Evolutionary conservation across 2,888 invertebrate species (phyloP).

Genomic region (Beris morrisii): DNA sequence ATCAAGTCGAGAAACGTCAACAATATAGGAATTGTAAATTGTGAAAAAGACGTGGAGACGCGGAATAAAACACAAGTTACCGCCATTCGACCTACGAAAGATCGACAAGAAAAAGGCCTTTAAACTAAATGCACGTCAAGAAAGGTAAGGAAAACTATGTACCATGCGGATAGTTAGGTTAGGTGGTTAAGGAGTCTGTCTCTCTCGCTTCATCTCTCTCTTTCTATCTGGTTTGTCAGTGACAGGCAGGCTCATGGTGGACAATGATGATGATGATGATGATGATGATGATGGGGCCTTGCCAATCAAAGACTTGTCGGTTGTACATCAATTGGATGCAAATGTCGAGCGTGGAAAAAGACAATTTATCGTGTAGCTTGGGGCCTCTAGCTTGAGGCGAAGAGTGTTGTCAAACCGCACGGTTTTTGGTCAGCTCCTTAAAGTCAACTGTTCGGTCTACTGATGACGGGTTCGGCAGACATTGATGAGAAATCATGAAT

Average conservation of each 20-base stretch:
- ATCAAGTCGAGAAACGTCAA: too few relatives aligned
- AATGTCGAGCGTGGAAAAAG: slow-evolving; percentile 39
- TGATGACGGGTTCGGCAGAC: slow-evolving; percentile 9
- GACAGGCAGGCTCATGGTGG: neutral
- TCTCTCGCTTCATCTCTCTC: too few relatives aligned
- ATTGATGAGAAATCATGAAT: neutral
- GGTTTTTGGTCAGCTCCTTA: slow-evolving; percentile 2
- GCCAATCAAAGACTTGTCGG: slow-evolving; percentile 39
- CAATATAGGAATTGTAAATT: too few relatives aligned
- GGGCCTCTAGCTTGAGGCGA: neutral
- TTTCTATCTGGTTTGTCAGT: neutral
- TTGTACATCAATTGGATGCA: slow-evolving; percentile 45
- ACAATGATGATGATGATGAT: neutral
- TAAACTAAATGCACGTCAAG: too few relatives aligned
- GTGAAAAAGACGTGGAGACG: too few relatives aligned
- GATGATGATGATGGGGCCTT: slow-evolving; percentile 29
- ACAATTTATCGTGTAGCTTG: too few relatives aligned
- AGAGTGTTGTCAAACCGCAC: slow-evolving; percentile 24
- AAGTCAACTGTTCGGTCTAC: neutral
- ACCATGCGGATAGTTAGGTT: slow-evolving; percentile 17
- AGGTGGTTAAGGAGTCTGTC: slow-evolving; percentile 12
- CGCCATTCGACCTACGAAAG: too few relatives aligned
- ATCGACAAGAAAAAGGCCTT: too few relatives aligned
- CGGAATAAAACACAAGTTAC: too few relatives aligned
- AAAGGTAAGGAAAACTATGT: neutral